Base-by-base conservation (phyloP, 2,888 invertebrate species). In the Frankliniella fusca region DNA sequence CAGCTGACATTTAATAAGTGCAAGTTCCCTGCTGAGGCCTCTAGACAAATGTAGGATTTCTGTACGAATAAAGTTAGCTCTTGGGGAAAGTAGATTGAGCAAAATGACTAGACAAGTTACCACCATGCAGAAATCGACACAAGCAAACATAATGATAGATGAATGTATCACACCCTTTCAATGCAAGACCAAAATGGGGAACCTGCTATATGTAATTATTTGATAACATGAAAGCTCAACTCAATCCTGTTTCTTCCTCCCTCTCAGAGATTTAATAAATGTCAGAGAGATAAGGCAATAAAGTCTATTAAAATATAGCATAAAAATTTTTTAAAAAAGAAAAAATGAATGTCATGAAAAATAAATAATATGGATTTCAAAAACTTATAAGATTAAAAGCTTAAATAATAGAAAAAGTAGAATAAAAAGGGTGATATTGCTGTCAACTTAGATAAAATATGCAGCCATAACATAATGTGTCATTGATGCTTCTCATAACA, bases 31-130 rank as follows among this genome's bases (percentile, higher is more conserved):
- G 38, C 38, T 38, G 38, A 38, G 38, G 5, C 38, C 38, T 38
- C 38, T 38, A 3, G 2, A 38, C 5, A 38, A 5, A 38, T 38
- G 2, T 38, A 38, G 5, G 70, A 23, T 76, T 76, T 76, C 70
- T 76, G 70, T 23, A 76, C 27, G 1, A 27, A 76, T 76, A 27
- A 18, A 61, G 61, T 61, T 61, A 61, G 15, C 27, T 76, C 27
- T 76, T 12, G 12, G 23, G 27, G 70, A 9, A 27, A 76, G 27
- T 76, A 27, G 23, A 76, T 76, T 76, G 70, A 76, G 70, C 70
- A 76, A 76, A 76, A 76, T 76, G 70, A 76, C 70, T 76, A 76
- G 70, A 76, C 23, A 76, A 27, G 70, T 76, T 76, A 76, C 70
- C 23, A 76, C 27, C 70, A 76, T 76, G 70, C 70, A 76, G 70